A percentile compares a stretch with the other conserved stretches of the same genome.
Evolutionary conservation across 2,797 vertebrate genomes (phyloP).

Genomic region (Acrossocheilus fasciatus): DNA sequence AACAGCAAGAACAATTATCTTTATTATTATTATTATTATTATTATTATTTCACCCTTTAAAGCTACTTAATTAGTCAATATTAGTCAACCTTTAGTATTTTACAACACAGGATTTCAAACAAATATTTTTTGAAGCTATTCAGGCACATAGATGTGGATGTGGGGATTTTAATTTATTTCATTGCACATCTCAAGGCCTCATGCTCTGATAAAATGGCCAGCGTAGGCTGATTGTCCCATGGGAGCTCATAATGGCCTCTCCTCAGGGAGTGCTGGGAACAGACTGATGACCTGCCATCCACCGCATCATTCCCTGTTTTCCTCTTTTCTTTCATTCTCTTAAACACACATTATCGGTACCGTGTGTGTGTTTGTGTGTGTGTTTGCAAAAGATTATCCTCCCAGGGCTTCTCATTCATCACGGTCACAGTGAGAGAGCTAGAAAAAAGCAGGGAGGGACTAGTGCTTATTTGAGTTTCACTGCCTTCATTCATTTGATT

Average conservation of each 20-base stretch:
- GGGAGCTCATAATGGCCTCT: conserved; percentile 30
- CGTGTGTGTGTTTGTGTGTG: conserved; percentile 45
- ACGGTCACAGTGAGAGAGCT: conserved; percentile 46
- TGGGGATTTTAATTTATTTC: not conserved
- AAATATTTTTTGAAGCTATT: not conserved
- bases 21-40: not conserved
- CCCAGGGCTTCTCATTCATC: conserved; percentile 27
- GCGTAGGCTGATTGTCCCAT: conserved; percentile 24
- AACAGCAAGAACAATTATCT: too few species aligned
- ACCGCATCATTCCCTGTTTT: conserved; percentile 21
- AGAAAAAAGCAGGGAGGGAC: not conserved
- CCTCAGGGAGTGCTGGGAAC: conserved; percentile 33
- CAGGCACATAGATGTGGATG: not conserved
- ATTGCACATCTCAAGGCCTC: conserved; percentile 7
- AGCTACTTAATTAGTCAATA: not conserved
- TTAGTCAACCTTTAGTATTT: not conserved
- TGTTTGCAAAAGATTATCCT: conserved; percentile 62
- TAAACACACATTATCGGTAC: conserved; percentile 61
- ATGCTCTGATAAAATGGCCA: conserved; percentile 25
- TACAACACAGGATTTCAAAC: not conserved
- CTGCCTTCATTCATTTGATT: conserved; percentile 35
- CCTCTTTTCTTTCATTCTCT: conserved; percentile 50
- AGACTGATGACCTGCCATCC: conserved; percentile 43
- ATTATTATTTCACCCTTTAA: not conserved
- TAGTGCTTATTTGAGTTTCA: conserved; percentile 17